Percentiles rank a stretch among this genome's conserved stretches.
These are phyloP conservation scores for Anagrus nilaparvatae DNA, from an alignment of 1,140 invertebrate genomes.

Conservation along the genomic window DNA sequence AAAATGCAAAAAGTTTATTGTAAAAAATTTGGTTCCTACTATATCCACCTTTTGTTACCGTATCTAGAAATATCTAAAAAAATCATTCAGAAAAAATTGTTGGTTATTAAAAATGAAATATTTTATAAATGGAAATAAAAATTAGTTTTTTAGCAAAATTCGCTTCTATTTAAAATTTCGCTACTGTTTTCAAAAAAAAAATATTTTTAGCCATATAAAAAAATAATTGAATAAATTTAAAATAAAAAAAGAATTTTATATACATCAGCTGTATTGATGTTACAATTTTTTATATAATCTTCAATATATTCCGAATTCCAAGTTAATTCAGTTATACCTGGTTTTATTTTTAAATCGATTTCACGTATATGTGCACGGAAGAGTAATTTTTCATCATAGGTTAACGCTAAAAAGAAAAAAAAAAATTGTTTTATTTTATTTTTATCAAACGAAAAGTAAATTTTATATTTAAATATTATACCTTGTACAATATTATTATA, in stretches of 20 bases:
- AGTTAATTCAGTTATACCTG: constrained; percentile 66
- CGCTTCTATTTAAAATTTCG: constrained; percentile 14
- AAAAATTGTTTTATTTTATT: neutral
- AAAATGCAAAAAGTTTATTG: too few species aligned
- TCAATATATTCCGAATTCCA: constrained; percentile 68
- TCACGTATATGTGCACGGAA: constrained; percentile 47
- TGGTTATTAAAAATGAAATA: too few species aligned
- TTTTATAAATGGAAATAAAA: too few species aligned
- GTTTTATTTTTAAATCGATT: constrained; percentile 65
- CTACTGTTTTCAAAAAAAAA: constrained; percentile 1
- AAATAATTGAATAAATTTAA: too few species aligned
- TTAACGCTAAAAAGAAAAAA: constrained; percentile 32
- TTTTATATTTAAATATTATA: constrained; percentile 12
- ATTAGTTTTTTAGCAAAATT: too few species aligned
- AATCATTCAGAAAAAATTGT: too few species aligned
- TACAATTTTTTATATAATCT: constrained; percentile 67
- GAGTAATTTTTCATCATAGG: constrained; percentile 44
- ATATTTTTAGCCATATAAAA: too few species aligned
- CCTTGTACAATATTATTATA: constrained; percentile 68
- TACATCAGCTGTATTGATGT: constrained; percentile 56
- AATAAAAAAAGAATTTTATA: too few species aligned
- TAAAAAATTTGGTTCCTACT: too few species aligned
- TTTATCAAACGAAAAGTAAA: too few species aligned
- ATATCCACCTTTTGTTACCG: too few species aligned
- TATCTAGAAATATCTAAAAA: too few species aligned